Percentiles rank a stretch among this genome's conserved stretches.
These are phyloP conservation scores for Charadrius vociferus DNA, from an alignment of 2,113 vertebrate species.

Conservation along the genomic window DNA sequence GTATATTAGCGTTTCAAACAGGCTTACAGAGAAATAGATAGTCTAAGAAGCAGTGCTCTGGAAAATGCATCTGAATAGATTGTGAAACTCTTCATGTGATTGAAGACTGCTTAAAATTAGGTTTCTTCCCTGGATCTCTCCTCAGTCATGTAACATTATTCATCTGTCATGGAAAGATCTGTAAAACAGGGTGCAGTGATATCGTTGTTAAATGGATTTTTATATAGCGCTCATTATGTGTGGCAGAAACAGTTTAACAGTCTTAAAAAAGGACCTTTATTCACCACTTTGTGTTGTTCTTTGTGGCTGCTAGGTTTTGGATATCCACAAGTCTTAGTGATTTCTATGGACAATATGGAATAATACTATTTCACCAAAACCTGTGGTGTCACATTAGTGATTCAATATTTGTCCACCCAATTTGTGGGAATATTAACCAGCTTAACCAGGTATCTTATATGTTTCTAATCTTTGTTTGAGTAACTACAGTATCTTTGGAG, in stretches of 20 bases:
- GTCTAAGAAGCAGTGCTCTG: slow-evolving; percentile 53
- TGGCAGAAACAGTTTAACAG: not conserved
- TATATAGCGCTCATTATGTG: not conserved
- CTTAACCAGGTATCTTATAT: not conserved
- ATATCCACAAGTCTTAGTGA: not conserved
- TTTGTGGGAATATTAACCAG: not conserved
- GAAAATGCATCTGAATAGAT: slow-evolving; percentile 48
- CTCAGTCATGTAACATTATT: not conserved
- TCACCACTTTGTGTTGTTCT: not conserved
- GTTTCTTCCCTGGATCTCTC: not conserved
- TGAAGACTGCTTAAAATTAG: slow-evolving; percentile 15
- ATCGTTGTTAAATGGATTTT: not conserved
- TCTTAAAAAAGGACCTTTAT: not conserved
- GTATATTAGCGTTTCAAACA: slow-evolving; percentile 74
- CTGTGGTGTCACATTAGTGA: not conserved
- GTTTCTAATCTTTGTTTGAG: not conserved
- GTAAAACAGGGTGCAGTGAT: not conserved
- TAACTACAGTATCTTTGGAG: not conserved
- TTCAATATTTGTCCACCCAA: not conserved
- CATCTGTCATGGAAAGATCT: not conserved
- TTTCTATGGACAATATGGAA: not conserved
- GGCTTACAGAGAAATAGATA: slow-evolving; percentile 63
- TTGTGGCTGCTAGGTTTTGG: not conserved
- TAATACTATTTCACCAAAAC: not conserved
- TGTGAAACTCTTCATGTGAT: slow-evolving; percentile 36